Evolutionary conservation across 2,797 vertebrate genomes (phyloP).

Genomic region (Uromys caudimaculatus): DNA sequence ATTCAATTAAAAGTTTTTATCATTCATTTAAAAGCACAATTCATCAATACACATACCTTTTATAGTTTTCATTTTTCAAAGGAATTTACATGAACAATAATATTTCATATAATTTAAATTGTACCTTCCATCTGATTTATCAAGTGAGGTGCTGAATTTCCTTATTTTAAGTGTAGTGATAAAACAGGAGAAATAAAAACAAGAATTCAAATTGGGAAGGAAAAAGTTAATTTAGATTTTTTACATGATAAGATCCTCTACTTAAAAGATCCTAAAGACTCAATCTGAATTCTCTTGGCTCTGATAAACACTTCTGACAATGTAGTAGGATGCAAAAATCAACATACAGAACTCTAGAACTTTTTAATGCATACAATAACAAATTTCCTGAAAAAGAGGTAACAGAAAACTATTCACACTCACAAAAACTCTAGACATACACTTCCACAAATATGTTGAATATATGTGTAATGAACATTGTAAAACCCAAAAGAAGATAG

Average conservation of each 20-base stretch:
- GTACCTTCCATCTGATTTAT: not conserved
- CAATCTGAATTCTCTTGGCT: not conserved
- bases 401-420: not conserved
- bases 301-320: not conserved
- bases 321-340: not conserved
- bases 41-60: not conserved
- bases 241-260: not conserved
- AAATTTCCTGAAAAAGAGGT: not conserved
- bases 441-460: not conserved
- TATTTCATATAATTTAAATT: not conserved
- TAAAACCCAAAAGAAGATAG: not conserved
- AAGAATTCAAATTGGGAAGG: not conserved
- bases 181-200: not conserved
- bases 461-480: too few relatives aligned
- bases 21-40: conserved; percentile 38
- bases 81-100: not conserved
- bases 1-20: not conserved
- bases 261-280: not conserved
- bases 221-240: not conserved
- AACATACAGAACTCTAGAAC: not conserved
- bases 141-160: not conserved
- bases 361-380: not conserved
- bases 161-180: conserved; percentile 42
- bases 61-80: not conserved
- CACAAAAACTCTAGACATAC: not conserved